phyloP scores from a whole-genome alignment of 2,888 invertebrate genomes.

The Lasius platythorax region DNA sequence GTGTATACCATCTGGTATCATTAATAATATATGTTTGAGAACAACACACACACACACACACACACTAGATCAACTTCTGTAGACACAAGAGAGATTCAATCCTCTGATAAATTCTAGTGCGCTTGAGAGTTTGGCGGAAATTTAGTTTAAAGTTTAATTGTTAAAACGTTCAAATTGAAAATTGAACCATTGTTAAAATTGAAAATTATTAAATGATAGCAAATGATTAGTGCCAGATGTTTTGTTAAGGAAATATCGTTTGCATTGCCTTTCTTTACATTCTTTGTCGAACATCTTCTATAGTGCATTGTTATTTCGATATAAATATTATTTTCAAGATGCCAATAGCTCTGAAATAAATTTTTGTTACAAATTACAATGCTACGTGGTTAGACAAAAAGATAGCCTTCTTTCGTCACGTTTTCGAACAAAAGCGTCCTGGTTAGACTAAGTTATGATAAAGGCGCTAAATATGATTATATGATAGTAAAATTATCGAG shows the following conservation, averaged over 20 bases:
- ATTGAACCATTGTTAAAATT: not conserved
- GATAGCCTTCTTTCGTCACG: not conserved
- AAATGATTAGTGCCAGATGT: not conserved
- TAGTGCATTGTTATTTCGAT: not conserved
- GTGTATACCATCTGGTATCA: not conserved
- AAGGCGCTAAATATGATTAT: conserved; percentile 26
- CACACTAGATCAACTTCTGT: not conserved
- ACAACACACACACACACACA: not conserved
- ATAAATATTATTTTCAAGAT: not conserved
- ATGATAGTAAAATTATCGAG: not conserved
- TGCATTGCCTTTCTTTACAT: not conserved
- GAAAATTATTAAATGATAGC: conserved; percentile 30
- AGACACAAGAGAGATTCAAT: not conserved
- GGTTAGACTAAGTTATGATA: not conserved
- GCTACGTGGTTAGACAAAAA: not conserved
- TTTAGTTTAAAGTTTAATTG: conserved; percentile 34
- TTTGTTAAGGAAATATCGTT: not conserved
- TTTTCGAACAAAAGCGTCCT: not conserved
- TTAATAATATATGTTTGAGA: not conserved
- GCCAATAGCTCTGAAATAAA: not conserved
- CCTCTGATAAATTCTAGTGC: not conserved
- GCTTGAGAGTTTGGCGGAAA: conserved; percentile 36
- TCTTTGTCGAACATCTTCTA: not conserved
- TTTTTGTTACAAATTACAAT: conserved; percentile 28
- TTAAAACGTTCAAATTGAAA: conserved; percentile 20